Conservation (phyloP, 1,140 invertebrate species). For the Apis laboriosa region DNA sequence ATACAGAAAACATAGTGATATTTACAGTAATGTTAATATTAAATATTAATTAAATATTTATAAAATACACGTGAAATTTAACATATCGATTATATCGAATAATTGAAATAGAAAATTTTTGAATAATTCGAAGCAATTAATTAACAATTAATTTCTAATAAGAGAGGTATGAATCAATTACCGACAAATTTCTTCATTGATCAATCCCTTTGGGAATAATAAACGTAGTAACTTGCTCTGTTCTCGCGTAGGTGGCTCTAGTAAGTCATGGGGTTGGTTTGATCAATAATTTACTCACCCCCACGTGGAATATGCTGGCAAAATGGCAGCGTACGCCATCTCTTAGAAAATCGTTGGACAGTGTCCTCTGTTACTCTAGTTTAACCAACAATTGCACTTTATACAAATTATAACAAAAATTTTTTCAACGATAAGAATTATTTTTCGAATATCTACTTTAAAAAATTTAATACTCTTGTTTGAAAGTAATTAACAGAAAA, state of each 20-base stretch:
- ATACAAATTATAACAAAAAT: not conserved
- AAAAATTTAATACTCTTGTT: too few species aligned
- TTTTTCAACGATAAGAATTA: not conserved
- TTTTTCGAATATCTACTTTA: too few species aligned
- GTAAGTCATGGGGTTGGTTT: slow-evolving; percentile 41
- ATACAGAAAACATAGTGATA: not conserved
- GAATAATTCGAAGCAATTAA: not conserved
- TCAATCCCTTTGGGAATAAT: slow-evolving; percentile 10
- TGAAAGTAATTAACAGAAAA: too few species aligned
- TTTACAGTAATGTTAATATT: not conserved
- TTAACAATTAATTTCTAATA: not conserved
- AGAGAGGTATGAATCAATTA: slow-evolving; percentile 29
- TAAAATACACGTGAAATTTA: not conserved
- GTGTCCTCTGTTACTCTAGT: slow-evolving; percentile 16
- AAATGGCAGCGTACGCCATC: slow-evolving; percentile 76
- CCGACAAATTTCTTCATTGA: slow-evolving; percentile 38
- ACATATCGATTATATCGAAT: not conserved
- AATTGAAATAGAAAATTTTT: not conserved
- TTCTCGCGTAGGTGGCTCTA: slow-evolving; percentile 72
- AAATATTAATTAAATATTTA: not conserved
- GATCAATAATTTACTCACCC: slow-evolving; percentile 72
- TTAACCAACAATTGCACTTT: slow-evolving; percentile 50
- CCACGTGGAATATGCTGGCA: slow-evolving; percentile 24
- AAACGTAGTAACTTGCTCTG: slow-evolving; percentile 50
- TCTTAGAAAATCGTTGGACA: slow-evolving; percentile 65